phyloP scores from a whole-genome alignment of 30 jellyfish, hydroid and myxozoan genomes.

The Hydra vulgaris region DNA sequence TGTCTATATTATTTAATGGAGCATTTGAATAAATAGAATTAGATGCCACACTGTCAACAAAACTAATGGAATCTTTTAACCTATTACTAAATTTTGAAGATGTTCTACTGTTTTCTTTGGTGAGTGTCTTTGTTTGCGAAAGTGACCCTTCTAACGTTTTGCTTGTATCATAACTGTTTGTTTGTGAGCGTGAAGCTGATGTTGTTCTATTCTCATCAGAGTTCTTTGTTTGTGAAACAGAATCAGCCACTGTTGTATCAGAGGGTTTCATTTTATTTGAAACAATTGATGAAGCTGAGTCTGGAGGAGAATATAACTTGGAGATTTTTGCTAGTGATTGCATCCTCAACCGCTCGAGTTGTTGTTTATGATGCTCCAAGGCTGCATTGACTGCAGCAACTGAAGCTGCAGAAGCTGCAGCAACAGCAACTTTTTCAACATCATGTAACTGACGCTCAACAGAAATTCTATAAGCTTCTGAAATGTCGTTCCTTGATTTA shows the following conservation, averaged over 20 bases:
- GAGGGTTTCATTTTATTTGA: background rate
- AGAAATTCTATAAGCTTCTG: constrained; percentile 56
- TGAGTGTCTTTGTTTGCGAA: background rate
- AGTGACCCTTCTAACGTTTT: too few species aligned
- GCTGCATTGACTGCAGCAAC: constrained; percentile 90
- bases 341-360: constrained; percentile 52
- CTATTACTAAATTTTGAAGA: background rate
- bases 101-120: background rate
- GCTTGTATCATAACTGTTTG: too few species aligned
- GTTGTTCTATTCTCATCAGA: too few species aligned
- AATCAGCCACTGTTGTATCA: background rate
- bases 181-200: too few species aligned
- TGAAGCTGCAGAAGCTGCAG: constrained; percentile 94
- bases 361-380: constrained; percentile 59
- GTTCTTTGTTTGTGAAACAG: background rate
- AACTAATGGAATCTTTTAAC: background rate
- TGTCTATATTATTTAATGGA: background rate
- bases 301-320: constrained; percentile 35
- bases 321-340: constrained; percentile 63
- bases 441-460: constrained; percentile 55
- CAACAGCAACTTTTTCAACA: constrained; percentile 52
- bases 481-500: constrained; percentile 35
- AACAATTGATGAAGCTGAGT: background rate
- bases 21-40: background rate
- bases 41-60: background rate